Base-by-base conservation (phyloP, 1,140 invertebrate species). In the Propsilocerus akamusi region DNA sequence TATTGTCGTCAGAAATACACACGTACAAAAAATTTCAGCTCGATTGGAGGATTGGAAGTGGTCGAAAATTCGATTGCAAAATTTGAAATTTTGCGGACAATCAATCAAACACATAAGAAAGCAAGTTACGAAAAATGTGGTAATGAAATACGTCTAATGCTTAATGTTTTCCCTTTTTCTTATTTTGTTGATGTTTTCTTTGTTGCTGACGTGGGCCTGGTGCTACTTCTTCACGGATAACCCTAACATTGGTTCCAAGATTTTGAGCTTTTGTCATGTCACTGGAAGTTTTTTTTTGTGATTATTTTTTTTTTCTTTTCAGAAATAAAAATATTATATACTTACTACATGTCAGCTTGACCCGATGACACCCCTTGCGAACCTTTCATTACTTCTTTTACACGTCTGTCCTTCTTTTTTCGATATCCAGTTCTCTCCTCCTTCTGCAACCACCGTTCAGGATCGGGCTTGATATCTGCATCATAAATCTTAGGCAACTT, bases 371-470 rank as follows among this genome's bases (percentile, higher is more conserved):
- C 81, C 57, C 86, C 85, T 64, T 91, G 86, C 10, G 85, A 88
- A 47, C 85, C 85, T 66, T 96, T 95, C 58, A 93, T 93, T 59
- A 90, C 75, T 53, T 80, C 78, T 53, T 85, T 77, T 49, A 75
- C 77, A 50, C 87, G 78, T 53, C 82, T 72, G 53, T 85, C 82
- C 54, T 83, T 77, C 58, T 89, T 87, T 58, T 90, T 91, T 22
- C 86, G 80, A 68, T 85, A 98, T 52, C 87, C 88, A 24, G 88
- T 83, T 34, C 96, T 73, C 66, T 98, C 94, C 66, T 92, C 85
- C 58, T 79, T 81, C 0, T 95, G 95, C 52, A 99, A 61, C 96
- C 96, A 99, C 57, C 96, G 76, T 66, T 99, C 96, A n/a, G 92
- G 90, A 72, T 99, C 93, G 20, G 88, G 86, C 50, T 73, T 60